Conservation (phyloP, 1,140 invertebrate genomes). For the Drosophila ananassae region DNA sequence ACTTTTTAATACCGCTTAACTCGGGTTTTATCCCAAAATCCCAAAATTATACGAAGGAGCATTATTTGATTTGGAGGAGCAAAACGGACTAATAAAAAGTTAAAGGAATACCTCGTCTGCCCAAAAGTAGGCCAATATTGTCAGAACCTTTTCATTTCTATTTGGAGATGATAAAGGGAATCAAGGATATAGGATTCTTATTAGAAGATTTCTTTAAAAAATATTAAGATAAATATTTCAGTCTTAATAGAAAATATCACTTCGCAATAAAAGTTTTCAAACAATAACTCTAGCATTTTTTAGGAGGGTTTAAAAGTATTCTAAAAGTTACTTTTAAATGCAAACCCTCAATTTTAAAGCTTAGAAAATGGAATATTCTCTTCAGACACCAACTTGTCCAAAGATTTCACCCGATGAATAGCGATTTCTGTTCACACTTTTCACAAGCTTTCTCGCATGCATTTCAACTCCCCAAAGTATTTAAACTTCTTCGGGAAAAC, state of each 20-base stretch:
- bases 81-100: background rate
- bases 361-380: background rate
- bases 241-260: no score
- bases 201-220: no score
- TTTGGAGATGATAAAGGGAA: no score
- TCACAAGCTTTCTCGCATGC: conserved; percentile 16
- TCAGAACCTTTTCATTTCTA: no score
- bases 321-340: no score
- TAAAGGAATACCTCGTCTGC: background rate
- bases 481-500: conserved; percentile 52
- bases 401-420: background rate
- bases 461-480: conserved; percentile 42
- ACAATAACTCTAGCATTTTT: no score
- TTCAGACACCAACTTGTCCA: background rate
- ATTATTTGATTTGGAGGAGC: background rate
- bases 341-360: background rate
- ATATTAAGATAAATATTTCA: no score
- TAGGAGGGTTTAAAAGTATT: no score
- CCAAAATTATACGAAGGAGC: conserved; percentile 22
- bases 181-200: no score
- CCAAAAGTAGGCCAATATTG: conserved; percentile 15
- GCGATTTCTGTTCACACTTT: conserved; percentile 13
- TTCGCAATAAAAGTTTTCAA: no score
- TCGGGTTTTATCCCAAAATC: conserved; percentile 31
- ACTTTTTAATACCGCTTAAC: conserved; percentile 37